Evolutionary conservation across 2,113 vertebrate genomes (phyloP).

Genomic region (Sylvia atricapilla): DNA sequence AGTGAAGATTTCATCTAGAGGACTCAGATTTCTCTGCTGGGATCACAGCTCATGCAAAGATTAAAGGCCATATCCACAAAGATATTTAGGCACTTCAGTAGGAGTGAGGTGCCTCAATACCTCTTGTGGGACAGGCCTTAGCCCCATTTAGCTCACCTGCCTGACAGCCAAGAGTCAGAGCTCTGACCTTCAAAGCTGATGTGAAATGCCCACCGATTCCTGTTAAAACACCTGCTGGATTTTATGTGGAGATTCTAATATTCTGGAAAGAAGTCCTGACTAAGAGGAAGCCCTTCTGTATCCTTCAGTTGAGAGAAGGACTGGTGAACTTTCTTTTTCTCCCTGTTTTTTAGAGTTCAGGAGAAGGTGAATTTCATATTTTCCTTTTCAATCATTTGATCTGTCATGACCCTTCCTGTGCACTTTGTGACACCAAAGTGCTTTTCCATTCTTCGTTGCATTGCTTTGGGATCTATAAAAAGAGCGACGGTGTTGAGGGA

Average conservation of each 20-base stretch:
- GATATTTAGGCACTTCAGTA: not conserved
- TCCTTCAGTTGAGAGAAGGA: not conserved
- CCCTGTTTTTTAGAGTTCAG: not conserved
- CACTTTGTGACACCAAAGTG: not conserved
- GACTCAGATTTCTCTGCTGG: constrained; percentile 49
- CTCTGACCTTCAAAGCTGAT: not conserved
- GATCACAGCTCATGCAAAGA: constrained; percentile 29
- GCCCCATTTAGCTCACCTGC: not conserved
- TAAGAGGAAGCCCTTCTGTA: not conserved
- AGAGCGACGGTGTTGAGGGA: not conserved
- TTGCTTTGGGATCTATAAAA: constrained; percentile 46
- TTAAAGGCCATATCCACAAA: constrained; percentile 39
- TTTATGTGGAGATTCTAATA: not conserved
- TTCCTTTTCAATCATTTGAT: not conserved
- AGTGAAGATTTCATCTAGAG: constrained; percentile 55
- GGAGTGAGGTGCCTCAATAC: not conserved
- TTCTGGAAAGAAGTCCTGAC: not conserved
- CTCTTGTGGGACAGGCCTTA: not conserved
- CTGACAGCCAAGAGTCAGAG: not conserved
- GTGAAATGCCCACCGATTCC: not conserved
- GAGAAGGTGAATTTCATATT: not conserved
- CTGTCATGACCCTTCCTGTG: not conserved
- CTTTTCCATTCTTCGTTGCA: constrained; percentile 16
- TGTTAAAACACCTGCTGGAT: not conserved
- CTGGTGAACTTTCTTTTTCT: not conserved